Conservation (phyloP, 2,113 vertebrate genomes). For the Dicaeum eximium region DNA sequence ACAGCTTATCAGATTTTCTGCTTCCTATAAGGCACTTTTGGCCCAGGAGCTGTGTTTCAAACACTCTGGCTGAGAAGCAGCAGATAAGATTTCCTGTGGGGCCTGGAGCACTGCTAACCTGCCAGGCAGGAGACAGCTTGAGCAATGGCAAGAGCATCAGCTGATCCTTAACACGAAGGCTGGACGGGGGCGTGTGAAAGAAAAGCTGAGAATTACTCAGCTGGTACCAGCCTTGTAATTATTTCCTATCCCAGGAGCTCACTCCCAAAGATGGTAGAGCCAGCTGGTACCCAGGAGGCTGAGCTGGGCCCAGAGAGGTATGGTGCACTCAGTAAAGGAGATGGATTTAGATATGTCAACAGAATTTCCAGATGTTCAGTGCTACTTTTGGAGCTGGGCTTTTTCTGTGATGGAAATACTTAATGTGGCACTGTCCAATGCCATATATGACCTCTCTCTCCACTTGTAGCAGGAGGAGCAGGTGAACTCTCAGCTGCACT, state of each 20-base stretch:
- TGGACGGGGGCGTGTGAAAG: not conserved
- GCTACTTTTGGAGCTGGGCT: not conserved
- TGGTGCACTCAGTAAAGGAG: not conserved
- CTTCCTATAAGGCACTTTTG: not conserved
- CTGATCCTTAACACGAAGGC: not conserved
- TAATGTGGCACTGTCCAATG: not conserved
- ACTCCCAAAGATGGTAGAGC: not conserved
- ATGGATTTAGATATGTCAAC: not conserved
- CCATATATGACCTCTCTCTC: not conserved
- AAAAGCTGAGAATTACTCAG: not conserved
- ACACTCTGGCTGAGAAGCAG: not conserved
- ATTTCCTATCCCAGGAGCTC: not conserved
- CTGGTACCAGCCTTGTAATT: slow-evolving; percentile 10
- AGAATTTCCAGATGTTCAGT: not conserved
- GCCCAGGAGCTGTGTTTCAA: not conserved
- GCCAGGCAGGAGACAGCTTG: not conserved
- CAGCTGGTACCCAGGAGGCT: not conserved
- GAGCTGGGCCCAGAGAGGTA: not conserved
- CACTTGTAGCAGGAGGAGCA: not conserved
- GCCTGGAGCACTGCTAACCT: not conserved
- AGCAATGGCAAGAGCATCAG: slow-evolving; percentile 17
- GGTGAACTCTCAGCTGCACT: not conserved
- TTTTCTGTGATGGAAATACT: not conserved
- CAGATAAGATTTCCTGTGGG: not conserved
- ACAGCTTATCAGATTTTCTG: not conserved